Evolutionary conservation across 2,888 invertebrate species (phyloP).

Genomic region (Plagodis pulveraria): DNA sequence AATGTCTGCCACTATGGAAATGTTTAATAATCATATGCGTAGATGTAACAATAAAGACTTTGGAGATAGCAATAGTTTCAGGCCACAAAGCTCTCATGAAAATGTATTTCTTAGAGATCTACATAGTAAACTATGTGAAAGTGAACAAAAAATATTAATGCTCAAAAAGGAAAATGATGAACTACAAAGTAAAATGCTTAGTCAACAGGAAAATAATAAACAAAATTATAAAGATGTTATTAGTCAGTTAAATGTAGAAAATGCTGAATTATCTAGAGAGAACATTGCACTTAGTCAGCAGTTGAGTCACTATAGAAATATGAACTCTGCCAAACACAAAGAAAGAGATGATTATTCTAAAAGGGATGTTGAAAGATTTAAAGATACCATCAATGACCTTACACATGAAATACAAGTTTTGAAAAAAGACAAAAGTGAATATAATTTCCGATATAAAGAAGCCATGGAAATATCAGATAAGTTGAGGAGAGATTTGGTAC

Average conservation of each 20-base stretch:
- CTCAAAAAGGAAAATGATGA: slow-evolving; percentile 79
- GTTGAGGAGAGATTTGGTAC: slow-evolving; percentile 69
- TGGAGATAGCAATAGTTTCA: slow-evolving; percentile 49
- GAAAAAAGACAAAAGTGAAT: slow-evolving; percentile 74
- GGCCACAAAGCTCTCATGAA: slow-evolving; percentile 44
- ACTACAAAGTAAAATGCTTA: slow-evolving; percentile 52
- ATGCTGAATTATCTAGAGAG: slow-evolving; percentile 74
- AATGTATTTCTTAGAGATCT: slow-evolving; percentile 69
- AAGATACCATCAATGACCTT: slow-evolving; percentile 63
- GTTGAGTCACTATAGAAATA: slow-evolving; percentile 65
- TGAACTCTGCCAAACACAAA: slow-evolving; percentile 50
- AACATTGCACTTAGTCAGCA: slow-evolving; percentile 71
- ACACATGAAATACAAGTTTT: slow-evolving; percentile 61
- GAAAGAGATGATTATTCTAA: slow-evolving; percentile 54
- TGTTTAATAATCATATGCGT: slow-evolving; percentile 64
- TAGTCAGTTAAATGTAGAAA: slow-evolving; percentile 73
- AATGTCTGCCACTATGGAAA: slow-evolving; percentile 65
- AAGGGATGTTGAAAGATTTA: slow-evolving; percentile 61
- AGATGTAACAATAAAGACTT: slow-evolving; percentile 41
- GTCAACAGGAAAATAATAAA: slow-evolving; percentile 56
- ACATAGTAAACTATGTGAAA: slow-evolving; percentile 74
- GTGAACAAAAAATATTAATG: slow-evolving; percentile 78
- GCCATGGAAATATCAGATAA: slow-evolving; percentile 67
- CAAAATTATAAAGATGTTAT: slow-evolving; percentile 75
- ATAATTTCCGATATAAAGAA: slow-evolving; percentile 69